Conservation (phyloP, 2,888 invertebrate species). For the Crepidodera aurea region DNA sequence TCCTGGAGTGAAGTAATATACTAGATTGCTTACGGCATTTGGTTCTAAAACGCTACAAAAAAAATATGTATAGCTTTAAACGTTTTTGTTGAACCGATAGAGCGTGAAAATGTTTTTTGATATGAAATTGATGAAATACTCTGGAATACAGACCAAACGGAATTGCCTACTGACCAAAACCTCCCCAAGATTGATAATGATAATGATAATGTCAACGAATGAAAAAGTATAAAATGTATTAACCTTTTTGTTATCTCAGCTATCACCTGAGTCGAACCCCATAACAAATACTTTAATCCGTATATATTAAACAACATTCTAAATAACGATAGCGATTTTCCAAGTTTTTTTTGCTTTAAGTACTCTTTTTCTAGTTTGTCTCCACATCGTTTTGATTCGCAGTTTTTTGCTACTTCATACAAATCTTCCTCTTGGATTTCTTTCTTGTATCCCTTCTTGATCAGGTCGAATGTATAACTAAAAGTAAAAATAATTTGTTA, state of each 20-base stretch:
- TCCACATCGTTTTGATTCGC: conserved; percentile 44
- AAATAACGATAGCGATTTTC: conserved; percentile 34
- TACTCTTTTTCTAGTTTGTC: conserved; percentile 43
- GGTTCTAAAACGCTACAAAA: conserved; percentile 51
- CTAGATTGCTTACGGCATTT: conserved; percentile 48
- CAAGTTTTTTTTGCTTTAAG: conserved; percentile 27
- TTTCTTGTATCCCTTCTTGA: conserved; percentile 69
- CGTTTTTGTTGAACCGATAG: too few relatives aligned
- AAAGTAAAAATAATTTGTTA: not conserved
- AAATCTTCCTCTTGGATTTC: conserved; percentile 71
- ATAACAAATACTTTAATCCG: conserved; percentile 42
- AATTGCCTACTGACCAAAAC: too few relatives aligned
- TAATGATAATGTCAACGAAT: too few relatives aligned
- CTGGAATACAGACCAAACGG: too few relatives aligned
- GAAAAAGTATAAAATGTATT: too few relatives aligned
- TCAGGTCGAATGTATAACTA: conserved; percentile 47
- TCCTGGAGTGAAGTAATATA: conserved; percentile 48
- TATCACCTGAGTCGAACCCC: conserved; percentile 43
- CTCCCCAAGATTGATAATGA: too few relatives aligned
- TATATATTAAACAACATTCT: conserved; percentile 42
- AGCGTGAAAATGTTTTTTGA: too few relatives aligned
- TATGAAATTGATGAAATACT: too few relatives aligned
- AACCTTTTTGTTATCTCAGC: conserved; percentile 44
- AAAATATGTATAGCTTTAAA: not conserved
- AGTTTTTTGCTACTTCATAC: conserved; percentile 60